phyloP scores from a whole-genome alignment of 2,113 vertebrate species.

The Xenopus borealis region DNA sequence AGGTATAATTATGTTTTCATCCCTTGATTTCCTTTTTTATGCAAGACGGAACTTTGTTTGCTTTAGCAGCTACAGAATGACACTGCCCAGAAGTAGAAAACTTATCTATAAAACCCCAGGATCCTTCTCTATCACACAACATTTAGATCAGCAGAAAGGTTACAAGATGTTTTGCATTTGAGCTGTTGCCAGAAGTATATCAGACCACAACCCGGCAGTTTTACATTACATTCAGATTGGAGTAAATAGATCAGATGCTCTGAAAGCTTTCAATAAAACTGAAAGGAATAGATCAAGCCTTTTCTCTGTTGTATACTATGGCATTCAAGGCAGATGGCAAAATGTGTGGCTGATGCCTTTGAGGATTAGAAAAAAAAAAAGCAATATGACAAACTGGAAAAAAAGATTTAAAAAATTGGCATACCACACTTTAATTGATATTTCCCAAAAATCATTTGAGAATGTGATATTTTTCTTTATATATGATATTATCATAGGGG shows the following conservation, averaged over 20 bases:
- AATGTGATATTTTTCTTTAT: too few species aligned
- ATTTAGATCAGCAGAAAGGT: not conserved
- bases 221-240: conserved; percentile 12
- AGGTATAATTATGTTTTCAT: too few species aligned
- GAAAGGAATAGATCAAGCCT: conserved; percentile 25
- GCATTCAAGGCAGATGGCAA: conserved; percentile 17
- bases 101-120: too few species aligned
- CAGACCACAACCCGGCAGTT: conserved; percentile 17
- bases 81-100: too few species aligned
- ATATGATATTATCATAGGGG: too few species aligned
- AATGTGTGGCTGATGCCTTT: not conserved
- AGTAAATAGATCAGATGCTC: conserved; percentile 28
- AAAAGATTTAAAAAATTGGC: conserved; percentile 14
- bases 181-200: not conserved
- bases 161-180: not conserved
- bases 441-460: conserved; percentile 20
- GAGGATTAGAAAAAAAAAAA: not conserved
- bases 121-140: too few species aligned
- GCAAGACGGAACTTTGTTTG: too few species aligned
- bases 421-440: conserved; percentile 21
- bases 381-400: conserved; percentile 4
- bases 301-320: conserved; percentile 4
- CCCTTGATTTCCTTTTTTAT: too few species aligned
- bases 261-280: conserved; percentile 3
- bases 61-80: too few species aligned